Base-by-base conservation (phyloP, 2,888 invertebrate genomes). In the Cheilosia pagana region DNA sequence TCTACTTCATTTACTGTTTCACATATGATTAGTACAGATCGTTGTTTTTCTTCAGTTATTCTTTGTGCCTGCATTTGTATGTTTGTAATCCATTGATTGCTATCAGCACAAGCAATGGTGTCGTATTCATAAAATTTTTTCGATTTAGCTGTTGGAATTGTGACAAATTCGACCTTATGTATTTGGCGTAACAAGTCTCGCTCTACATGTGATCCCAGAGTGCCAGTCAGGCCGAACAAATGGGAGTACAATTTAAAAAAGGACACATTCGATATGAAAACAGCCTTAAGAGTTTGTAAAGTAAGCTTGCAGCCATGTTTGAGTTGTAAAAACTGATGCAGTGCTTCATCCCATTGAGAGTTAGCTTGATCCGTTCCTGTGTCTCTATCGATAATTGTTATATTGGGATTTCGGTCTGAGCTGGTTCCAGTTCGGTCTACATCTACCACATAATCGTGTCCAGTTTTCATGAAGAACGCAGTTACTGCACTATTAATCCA, bases 291-390 rank as follows among this genome's bases (percentile, higher is more conserved):
- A 63, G 88, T 90, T 62, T 90, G 88, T n/a, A 74, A 12, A 2
- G 67, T 52, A 3, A 81, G n/a, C 39, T 67, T 81, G 31, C 79
- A 81, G 12, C 89, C 89, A 81, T 92, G 91, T 81, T 92, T 92
- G 2, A 92, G 87, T 77, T 92, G 91, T 7, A 92, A 78, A 79
- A 91, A 92, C 83, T 92, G 92, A 74, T 91, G 91, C 16, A 92
- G 83, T 0, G 88, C 92, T 70, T 90, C 88, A 25, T 88, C 89
- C 92, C 92, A 92, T 57, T 91, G 89, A 2, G 90, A 89, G 25
- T 88, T 89, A 8, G 81, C 81, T 72, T 89, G 88, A 71, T 90
- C 91, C 0, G 90, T 89, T 6, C 92, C 92, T 0, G 92, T 92
- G 59, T 89, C 89, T 43, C 82, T 88, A 63, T 90, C 90, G 2